These are phyloP conservation scores for Ceratina australensis DNA, from an alignment of 1,140 invertebrate genomes.

Conservation along the genomic window DNA sequence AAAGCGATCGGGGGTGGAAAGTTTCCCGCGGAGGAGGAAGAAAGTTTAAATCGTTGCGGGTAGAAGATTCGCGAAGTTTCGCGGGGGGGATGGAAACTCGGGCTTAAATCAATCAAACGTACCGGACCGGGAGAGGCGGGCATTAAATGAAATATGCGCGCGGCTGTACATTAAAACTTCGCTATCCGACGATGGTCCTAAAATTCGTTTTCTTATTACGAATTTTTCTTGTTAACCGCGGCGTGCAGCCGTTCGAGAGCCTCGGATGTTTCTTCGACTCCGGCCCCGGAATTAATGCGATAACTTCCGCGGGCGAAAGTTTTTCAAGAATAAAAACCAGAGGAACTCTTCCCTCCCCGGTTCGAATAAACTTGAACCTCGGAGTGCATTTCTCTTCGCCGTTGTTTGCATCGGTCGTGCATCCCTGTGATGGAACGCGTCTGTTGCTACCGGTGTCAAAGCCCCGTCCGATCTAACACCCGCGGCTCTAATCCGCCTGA, in stretches of 20 bases:
- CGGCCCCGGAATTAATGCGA: constrained; percentile 34
- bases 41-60: not conserved
- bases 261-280: constrained; percentile 16
- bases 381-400: constrained; percentile 22
- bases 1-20: too few species aligned
- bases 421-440: not conserved
- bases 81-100: not conserved
- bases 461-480: too few species aligned
- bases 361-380: constrained; percentile 34
- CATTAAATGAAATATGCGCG: constrained; percentile 1
- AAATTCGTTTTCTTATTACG: constrained; percentile 36
- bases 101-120: constrained; percentile 1
- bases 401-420: constrained; percentile 1
- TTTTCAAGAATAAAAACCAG: constrained; percentile 26
- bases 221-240: constrained; percentile 40
- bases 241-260: not conserved
- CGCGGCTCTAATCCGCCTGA: too few species aligned
- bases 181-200: constrained; percentile 7
- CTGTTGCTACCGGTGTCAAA: constrained; percentile 3
- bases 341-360: not conserved
- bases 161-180: constrained; percentile 5
- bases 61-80: not conserved
- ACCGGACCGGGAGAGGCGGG: not conserved
- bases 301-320: constrained; percentile 23
- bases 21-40: too few species aligned